Conservation (phyloP, 2,113 vertebrate species). For the Talpa occidentalis region DNA sequence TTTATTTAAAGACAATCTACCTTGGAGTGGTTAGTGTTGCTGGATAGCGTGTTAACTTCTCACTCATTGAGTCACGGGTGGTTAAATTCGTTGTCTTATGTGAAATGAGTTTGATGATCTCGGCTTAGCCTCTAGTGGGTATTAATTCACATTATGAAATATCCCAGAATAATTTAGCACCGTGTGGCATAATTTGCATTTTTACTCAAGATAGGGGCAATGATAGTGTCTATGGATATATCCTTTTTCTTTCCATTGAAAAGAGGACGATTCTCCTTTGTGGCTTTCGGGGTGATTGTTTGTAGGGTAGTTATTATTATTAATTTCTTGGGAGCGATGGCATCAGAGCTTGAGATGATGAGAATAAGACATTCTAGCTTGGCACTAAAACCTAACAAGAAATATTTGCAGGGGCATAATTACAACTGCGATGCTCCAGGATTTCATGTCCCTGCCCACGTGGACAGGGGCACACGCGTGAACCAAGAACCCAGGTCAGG, state of each 20-base stretch:
- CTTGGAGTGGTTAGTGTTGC: constrained; percentile 79
- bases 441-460: background rate
- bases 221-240: constrained; percentile 61
- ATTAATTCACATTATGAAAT: constrained; percentile 88
- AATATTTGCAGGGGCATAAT: background rate
- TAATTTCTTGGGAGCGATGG: constrained; percentile 32
- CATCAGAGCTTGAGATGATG: background rate
- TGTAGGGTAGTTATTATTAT: constrained; percentile 25
- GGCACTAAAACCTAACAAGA: background rate
- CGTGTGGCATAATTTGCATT: constrained; percentile 83
- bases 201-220: constrained; percentile 81
- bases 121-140: constrained; percentile 86
- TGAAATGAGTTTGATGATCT: constrained; percentile 91
- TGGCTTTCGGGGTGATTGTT: constrained; percentile 17
- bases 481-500: background rate
- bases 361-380: background rate
- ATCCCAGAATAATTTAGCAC: constrained; percentile 87
- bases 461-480: background rate
- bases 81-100: constrained; percentile 89
- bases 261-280: background rate
- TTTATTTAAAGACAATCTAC: constrained; percentile 81
- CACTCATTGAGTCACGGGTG: constrained; percentile 84
- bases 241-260: background rate
- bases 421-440: background rate
- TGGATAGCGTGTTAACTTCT: constrained; percentile 80